Conservation (phyloP, 2,113 vertebrate species). For the Raphicerus campestris region DNA sequence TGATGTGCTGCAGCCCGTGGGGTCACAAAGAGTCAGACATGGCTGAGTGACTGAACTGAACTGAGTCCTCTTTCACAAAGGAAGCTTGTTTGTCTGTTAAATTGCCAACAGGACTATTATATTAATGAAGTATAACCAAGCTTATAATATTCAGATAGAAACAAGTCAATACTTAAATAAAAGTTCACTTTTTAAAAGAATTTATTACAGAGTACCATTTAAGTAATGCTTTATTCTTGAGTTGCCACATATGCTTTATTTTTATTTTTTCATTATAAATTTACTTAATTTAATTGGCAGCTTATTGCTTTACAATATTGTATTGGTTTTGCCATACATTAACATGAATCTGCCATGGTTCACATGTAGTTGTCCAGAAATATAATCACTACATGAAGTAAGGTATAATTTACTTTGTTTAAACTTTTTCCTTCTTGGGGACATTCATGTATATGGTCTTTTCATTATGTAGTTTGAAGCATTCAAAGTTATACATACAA, state of each 20-base stretch:
- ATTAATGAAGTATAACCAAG: not conserved
- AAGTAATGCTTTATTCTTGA: not conserved
- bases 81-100: not conserved
- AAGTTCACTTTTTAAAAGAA: not conserved
- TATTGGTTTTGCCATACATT: too few species aligned
- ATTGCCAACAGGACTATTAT: not conserved
- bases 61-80: not conserved
- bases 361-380: not conserved
- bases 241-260: not conserved
- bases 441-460: not conserved
- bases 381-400: not conserved
- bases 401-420: not conserved
- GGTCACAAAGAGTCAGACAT: not conserved
- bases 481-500: not conserved
- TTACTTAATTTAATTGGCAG: too few species aligned
- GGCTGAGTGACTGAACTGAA: not conserved
- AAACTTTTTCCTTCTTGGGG: not conserved
- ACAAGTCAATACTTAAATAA: not conserved
- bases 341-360: not conserved
- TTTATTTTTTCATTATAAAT: too few species aligned
- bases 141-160: not conserved
- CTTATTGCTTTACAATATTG: too few species aligned
- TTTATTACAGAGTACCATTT: not conserved
- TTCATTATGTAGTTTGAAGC: not conserved
- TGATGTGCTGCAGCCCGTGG: not conserved